Conservation (phyloP, 2,797 vertebrate species). For the Micropoecilia bifurca region DNA sequence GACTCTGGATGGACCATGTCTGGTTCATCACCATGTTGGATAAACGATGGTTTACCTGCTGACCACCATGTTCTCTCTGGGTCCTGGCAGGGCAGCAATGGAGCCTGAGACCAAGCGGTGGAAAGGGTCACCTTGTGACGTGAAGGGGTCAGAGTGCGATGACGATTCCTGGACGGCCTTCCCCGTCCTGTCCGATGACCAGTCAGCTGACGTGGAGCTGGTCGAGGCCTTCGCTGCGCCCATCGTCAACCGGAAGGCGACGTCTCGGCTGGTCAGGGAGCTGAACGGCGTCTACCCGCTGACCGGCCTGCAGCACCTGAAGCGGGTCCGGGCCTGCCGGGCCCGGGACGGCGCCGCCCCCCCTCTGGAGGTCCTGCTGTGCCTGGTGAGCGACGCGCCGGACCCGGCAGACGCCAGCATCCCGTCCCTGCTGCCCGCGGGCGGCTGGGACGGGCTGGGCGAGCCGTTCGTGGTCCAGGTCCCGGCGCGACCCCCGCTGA, state of each 20-base stretch:
- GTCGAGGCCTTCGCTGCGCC: slow-evolving; percentile 84
- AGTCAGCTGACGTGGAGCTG: slow-evolving; percentile 76
- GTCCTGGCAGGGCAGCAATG: slow-evolving; percentile 66
- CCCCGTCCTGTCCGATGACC: slow-evolving; percentile 85
- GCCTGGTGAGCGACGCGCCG: slow-evolving; percentile 66
- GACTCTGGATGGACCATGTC: not conserved
- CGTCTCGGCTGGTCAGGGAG: slow-evolving; percentile 83
- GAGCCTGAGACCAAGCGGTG: slow-evolving; percentile 80
- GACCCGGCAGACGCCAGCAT: slow-evolving; percentile 19
- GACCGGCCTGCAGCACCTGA: slow-evolving; percentile 82
- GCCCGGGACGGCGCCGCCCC: slow-evolving; percentile 64
- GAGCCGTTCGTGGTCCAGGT: slow-evolving; percentile 84
- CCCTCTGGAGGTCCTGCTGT: slow-evolving; percentile 84
- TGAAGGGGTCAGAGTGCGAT: slow-evolving; percentile 44
- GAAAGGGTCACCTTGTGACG: slow-evolving; percentile 57
- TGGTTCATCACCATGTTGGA: too few relatives aligned
- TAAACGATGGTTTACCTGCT: too few relatives aligned
- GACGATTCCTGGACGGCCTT: slow-evolving; percentile 70
- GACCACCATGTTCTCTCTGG: not conserved
- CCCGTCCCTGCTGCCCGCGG: slow-evolving; percentile 68
- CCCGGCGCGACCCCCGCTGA: slow-evolving; percentile 81
- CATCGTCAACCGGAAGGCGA: slow-evolving; percentile 83
- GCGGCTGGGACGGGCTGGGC: slow-evolving; percentile 74
- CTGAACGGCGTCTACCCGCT: slow-evolving; percentile 79
- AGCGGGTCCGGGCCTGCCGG: slow-evolving; percentile 83